Evolutionary conservation across 92 coral and sea anemone genomes (phyloP), one percentile per base, ranked within the genome.

Genomic region (Anthopleura xanthogrammica): DNA sequence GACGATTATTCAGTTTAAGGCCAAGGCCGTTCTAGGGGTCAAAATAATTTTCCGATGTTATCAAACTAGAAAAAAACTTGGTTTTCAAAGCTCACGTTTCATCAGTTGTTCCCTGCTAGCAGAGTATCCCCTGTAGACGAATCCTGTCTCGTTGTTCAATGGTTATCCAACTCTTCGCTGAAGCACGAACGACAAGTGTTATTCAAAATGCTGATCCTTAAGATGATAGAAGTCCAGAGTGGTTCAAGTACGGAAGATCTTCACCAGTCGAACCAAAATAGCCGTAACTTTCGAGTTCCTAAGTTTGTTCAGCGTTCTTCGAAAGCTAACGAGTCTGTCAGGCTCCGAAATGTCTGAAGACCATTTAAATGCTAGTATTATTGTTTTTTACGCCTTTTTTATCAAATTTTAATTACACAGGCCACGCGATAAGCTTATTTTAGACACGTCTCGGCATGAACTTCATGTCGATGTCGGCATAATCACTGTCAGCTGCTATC

Each of bases 331-430:
- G 52, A 60, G 22, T 19, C 74, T 68, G 57, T n/a, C 17, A 39
- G 84, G 77, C 84, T 23, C 84, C 83, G 20, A 46, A 22, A 14
- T 16, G 84, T 48, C 84, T 68, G 40, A 50, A 36, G 13, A 36
- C 17, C 57, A 52, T 79, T 79, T 24, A 80, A 68, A 43, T 77
- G 16, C 60, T 10, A 41, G 65, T 14, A 81, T 19, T 19, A 70
- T 81, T 43, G 70, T 70, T 81, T 68, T 64, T 17, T 23, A n/a
- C 77, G 55, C 77, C 74, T 65, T 24, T 20, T 62, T 62, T 62
- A 62, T 81, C 77, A 81, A 81, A 70, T 57, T 70, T 81, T 81
- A 81, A 81, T 81, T 43, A 81, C 73, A 12, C 29, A 54, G 9
- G 4, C 29, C 80, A 23, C 56, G 6, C 84, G 77, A 43, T 81